Base-by-base conservation (phyloP, 2,113 vertebrate species). In the Pseudopodoces humilis region DNA sequence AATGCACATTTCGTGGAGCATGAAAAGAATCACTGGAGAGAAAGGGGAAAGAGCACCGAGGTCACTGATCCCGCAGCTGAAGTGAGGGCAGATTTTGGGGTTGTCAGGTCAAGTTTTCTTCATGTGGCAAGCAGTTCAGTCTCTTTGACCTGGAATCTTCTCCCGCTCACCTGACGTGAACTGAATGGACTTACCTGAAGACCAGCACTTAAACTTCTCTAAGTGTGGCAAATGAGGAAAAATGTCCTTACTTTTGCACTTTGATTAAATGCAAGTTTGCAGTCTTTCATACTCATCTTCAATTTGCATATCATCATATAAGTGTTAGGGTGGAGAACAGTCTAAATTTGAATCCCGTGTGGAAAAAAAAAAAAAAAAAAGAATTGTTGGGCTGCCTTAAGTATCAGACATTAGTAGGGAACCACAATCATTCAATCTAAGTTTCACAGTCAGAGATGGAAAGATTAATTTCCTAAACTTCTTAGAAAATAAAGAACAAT, bases 21-120 rank as follows among this genome's bases (percentile, higher is more conserved):
- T 78, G 71, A 94, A 93, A 43, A 27, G 75, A 83, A 88, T 65
- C 94, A 83, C 59, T 81, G 68, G 50, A 83, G 88, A 94, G 88
- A 92, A 88, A 91, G 41, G 56, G 52, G 43, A 91, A 95, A 74
- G 55, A 55, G 85, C 76, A 74, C 88, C 70, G 80, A 85, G 90
- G 79, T 90, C 92, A 92, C 55, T 59, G 72, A 84, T 84, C 83
- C 77, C 6, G 10, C 50, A 88, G 75, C 63, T 60, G 56, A 82
- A 62, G 58, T 50, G 65, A 82, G 63, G 88, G 63, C 64, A 90
- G 76, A 86, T 55, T 74, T 88, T 69, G 71, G 79, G 24, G 86
- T 88, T 96, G 92, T 96, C 90, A 85, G 50, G 90, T 93, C 79
- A 93, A 59, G 65, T 93, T 95, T 93, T 88, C 90, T 88, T 96